Percentiles rank a stretch among this genome's conserved stretches.
phyloP scores from a whole-genome alignment of 2,888 invertebrate genomes.

The Tipula vernalis region DNA sequence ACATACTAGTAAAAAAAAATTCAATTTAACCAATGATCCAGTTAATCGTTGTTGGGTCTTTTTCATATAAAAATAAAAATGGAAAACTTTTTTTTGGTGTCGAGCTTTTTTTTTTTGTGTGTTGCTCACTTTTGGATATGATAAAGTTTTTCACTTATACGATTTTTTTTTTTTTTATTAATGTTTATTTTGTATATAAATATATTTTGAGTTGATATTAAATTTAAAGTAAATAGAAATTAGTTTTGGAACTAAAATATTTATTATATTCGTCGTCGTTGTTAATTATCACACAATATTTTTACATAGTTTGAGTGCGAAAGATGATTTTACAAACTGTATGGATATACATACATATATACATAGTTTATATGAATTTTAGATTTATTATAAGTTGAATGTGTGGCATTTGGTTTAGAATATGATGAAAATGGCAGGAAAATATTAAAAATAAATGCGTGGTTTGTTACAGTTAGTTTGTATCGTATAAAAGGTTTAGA shows the following conservation, averaged over 20 bases:
- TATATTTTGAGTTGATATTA: background rate
- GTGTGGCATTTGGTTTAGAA: no score
- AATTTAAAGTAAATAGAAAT: background rate
- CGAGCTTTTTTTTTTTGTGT: background rate
- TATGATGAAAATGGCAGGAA: no score
- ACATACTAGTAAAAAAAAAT: background rate
- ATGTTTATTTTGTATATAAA: background rate
- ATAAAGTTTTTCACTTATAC: background rate
- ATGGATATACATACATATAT: no score
- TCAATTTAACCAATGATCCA: conserved; percentile 4
- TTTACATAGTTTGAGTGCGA: no score
- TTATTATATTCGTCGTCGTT: background rate
- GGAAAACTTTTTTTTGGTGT: background rate
- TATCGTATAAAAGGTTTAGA: no score
- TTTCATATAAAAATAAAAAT: background rate
- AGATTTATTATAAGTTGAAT: no score
- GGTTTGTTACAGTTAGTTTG: no score
- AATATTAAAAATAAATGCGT: no score
- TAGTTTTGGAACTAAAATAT: background rate
- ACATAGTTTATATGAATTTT: no score
- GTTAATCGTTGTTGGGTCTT: background rate
- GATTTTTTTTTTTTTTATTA: background rate
- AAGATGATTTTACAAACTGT: no score
- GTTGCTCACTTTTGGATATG: background rate
- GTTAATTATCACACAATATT: background rate